Evolutionary conservation across 1,140 invertebrate genomes (phyloP).

Genomic region (Galleria mellonella): DNA sequence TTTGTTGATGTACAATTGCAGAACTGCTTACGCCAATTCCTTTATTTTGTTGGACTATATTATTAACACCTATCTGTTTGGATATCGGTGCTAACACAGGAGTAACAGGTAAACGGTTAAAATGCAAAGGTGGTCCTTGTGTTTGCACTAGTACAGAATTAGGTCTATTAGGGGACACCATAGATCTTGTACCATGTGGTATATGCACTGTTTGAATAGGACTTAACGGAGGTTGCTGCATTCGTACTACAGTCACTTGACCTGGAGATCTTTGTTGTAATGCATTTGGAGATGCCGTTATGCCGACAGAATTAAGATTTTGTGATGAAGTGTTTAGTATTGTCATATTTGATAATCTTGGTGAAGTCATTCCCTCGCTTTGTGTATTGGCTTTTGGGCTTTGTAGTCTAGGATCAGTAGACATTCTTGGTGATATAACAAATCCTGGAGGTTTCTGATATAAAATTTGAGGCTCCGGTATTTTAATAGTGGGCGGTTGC

Average conservation of each 20-base stretch:
- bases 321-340: slow-evolving; percentile 57
- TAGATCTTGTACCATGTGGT: slow-evolving; percentile 48
- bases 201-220: slow-evolving; percentile 64
- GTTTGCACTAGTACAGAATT: slow-evolving; percentile 66
- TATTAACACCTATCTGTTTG: slow-evolving; percentile 72
- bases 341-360: slow-evolving; percentile 57
- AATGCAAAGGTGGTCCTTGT: slow-evolving; percentile 55
- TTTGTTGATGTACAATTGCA: slow-evolving; percentile 43
- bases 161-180: slow-evolving; percentile 66
- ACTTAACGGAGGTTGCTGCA: slow-evolving; percentile 70
- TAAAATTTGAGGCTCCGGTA: slow-evolving; percentile 74
- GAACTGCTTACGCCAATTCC: slow-evolving; percentile 27
- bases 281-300: slow-evolving; percentile 35
- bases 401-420: slow-evolving; percentile 51
- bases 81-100: slow-evolving; percentile 72
- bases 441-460: slow-evolving; percentile 72
- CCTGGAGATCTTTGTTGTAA: slow-evolving; percentile 62
- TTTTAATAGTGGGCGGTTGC: slow-evolving; percentile 76
- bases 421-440: slow-evolving; percentile 69
- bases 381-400: slow-evolving; percentile 58
- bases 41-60: slow-evolving; percentile 69
- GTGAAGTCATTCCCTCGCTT: slow-evolving; percentile 48
- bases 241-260: slow-evolving; percentile 67
- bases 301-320: slow-evolving; percentile 40
- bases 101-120: slow-evolving; percentile 72